A percentile compares a stretch with the other conserved stretches of the same genome.
phyloP scores from a whole-genome alignment of 1,140 invertebrate genomes.

The Bradysia coprophila region DNA sequence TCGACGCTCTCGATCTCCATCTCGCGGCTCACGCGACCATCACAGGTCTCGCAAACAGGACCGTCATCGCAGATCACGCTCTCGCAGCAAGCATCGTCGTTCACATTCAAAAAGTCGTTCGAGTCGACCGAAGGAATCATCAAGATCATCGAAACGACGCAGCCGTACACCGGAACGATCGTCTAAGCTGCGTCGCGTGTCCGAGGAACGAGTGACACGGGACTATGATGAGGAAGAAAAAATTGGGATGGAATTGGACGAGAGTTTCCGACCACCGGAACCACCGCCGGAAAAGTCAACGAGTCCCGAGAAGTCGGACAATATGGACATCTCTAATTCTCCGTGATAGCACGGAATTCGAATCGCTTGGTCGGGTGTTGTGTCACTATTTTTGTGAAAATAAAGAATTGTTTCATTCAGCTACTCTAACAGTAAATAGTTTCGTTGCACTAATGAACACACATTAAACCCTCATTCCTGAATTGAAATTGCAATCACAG shows the following conservation, averaged over 20 bases:
- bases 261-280: constrained; percentile 10
- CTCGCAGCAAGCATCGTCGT: constrained; percentile 13
- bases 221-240: constrained; percentile 34
- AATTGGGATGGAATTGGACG: constrained; percentile 18
- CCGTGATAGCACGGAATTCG: no score
- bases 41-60: constrained; percentile 24
- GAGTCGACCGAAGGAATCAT: constrained; percentile 16
- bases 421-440: no score
- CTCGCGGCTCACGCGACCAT: constrained; percentile 23
- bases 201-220: constrained; percentile 19
- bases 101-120: constrained; percentile 16
- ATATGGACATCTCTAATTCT: constrained; percentile 35
- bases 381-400: no score
- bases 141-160: constrained; percentile 15
- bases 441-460: no score
- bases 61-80: constrained; percentile 13
- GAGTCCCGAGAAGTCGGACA: constrained; percentile 31
- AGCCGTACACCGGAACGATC: constrained; percentile 14
- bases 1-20: constrained; percentile 25
- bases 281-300: constrained; percentile 17
- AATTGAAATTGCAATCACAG: no score
- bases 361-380: no score
- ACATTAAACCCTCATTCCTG: no score
- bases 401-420: no score
- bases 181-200: constrained; percentile 17